A percentile compares a stretch with the other conserved stretches of the same genome.
Evolutionary conservation across 2,797 vertebrate genomes (phyloP).

Genomic region (Distichodus sexfasciatus): DNA sequence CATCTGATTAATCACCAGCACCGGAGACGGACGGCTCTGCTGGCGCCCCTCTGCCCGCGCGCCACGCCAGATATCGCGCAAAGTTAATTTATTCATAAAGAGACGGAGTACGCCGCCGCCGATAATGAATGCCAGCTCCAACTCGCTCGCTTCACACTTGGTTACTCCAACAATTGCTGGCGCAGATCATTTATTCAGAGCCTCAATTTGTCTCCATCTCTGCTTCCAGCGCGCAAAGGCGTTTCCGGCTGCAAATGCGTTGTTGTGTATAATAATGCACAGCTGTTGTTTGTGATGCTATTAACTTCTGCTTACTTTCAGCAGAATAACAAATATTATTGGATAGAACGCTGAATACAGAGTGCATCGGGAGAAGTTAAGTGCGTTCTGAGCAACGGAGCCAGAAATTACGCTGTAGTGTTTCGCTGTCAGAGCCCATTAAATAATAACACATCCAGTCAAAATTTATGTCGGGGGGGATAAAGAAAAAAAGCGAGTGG

Average conservation of each 20-base stretch:
- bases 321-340: slow-evolving; percentile 28
- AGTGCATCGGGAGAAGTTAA: not conserved
- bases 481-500: not conserved
- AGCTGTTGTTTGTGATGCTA: slow-evolving; percentile 40
- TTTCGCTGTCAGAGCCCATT: no score
- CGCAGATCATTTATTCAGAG: slow-evolving; percentile 44
- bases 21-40: slow-evolving; percentile 62
- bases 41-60: slow-evolving; percentile 63
- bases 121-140: slow-evolving; percentile 59
- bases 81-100: slow-evolving; percentile 73
- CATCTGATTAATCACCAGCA: slow-evolving; percentile 67
- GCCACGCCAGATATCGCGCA: slow-evolving; percentile 67
- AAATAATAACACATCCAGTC: not conserved
- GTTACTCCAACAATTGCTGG: slow-evolving; percentile 41
- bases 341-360: not conserved
- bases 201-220: slow-evolving; percentile 47
- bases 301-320: slow-evolving; percentile 27
- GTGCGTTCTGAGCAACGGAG: not conserved
- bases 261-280: slow-evolving; percentile 32
- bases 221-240: slow-evolving; percentile 24
- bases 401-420: not conserved
- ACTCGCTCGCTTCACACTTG: slow-evolving; percentile 44
- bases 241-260: slow-evolving; percentile 22
- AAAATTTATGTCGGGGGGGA: not conserved
- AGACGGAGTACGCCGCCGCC: slow-evolving; percentile 62